Evolutionary conservation across 2,113 vertebrate genomes (phyloP), one percentile per base, ranked within the genome.

Genomic region (Podarcis muralis): DNA sequence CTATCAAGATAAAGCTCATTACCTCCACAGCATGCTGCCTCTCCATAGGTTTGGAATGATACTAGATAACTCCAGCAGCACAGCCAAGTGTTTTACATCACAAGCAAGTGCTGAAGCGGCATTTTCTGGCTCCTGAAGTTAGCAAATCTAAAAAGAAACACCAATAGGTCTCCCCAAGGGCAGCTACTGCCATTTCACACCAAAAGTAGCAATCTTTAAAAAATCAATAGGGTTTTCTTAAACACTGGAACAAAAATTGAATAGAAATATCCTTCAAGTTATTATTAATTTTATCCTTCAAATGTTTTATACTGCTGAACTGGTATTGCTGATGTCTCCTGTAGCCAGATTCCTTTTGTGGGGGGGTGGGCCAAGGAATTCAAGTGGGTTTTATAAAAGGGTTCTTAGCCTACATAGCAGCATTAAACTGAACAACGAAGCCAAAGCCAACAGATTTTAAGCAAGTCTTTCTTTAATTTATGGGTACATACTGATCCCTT

Each of bases 11-110:
- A 77, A 87, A 88, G 48, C 32, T 16, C 48, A 57, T 84, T 25
- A 25, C 25, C 86, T 83, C 35, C 85, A 35, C 88, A 62, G 93
- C 43, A 59, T 88, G 75, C 90, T 92, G 6, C 1, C 79, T 25
- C 22, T 6, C 86, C 11, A n/a, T 22, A 35, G 84, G 72, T 59
- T 12, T 84, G n/a, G 43, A 76, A 12, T 90, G 86, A 86, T 77
- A 65, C 59, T 84, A 66, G 74, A 82, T 22, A 80, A 72, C 6
- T 75, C 75, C 32, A 77, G 22, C 32, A 75, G n/a, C 69, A 82
- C 82, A 86, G 86, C 23, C 1, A 3, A 59, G 40, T 6, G 1
- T 59, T 90, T 82, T 66, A 74, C 69, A 15, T 5, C 79, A 65
- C 12, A 66, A 88, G 40, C 43, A 77, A 90, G 23, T 23, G 15